Evolutionary conservation across 2,888 invertebrate genomes (phyloP), one percentile per base, ranked within the genome.

Genomic region (Lepidochitona cinerea): DNA sequence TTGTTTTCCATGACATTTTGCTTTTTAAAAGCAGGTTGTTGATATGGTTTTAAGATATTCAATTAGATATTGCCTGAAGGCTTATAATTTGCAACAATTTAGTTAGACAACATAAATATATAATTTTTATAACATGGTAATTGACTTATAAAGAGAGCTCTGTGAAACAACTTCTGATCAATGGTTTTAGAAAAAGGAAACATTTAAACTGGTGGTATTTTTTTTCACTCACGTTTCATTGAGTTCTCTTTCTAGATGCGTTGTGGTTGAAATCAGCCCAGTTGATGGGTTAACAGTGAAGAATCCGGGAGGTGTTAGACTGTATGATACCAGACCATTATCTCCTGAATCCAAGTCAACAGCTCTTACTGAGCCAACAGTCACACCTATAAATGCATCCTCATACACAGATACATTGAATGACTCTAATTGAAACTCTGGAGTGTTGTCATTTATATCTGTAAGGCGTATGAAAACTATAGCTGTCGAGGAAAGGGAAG

Each of bases 401-500:
- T 78, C 78, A 23, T 35, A 12, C 29, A 78, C 68, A 26, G 37
- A n/a, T 2, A 32, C 59, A 7, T 32, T 26, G n/a, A 66, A 54
- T 14, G 65, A n/a, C 23, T 35, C 36, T 0, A 32, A 12, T 7
- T 35, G 26, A 53, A 70, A 74, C 26, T 52, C 52, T 0, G 79
- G 79, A 0, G 23, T 37, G 36, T 79, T 71, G 41, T 77, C 77
- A 65, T 78, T 77, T 12, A 71, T 41, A 33, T 77, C 76, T 26
- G 54, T 72, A 23, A 78, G 49, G n/a, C n/a, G n/a, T n/a, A n/a
- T n/a, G 18, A 52, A 35, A 0, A 69, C 53, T n/a, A 49, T 23
- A 5, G 74, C 76, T 29, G 81, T 79, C 14, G 84, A 74, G 7
- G 81, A 77, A 5, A 79, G 71, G 18, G 78, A 70, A 0, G 83